Base-by-base conservation (phyloP, 2,797 vertebrate species). In the Mormyrus proboscirostris region DNA sequence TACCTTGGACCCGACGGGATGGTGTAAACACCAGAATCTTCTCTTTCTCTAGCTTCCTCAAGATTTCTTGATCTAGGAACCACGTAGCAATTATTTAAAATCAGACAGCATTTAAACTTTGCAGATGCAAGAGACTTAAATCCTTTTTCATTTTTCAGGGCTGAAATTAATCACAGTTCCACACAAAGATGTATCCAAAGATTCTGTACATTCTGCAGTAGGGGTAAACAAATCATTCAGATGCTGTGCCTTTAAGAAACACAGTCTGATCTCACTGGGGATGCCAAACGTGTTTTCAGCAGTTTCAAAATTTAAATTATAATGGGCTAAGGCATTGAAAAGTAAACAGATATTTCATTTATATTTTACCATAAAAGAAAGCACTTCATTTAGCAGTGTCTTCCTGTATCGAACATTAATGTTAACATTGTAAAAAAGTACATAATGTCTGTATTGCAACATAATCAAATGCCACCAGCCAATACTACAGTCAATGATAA, bases 11-110 rank as follows among this genome's bases (percentile, higher is more conserved):
- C 91, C 99, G 96, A 89, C 98, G 96, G 84, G 99, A 99, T 1
- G 99, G 98, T 41, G 99, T 99, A 93, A 99, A 99, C 91, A 99
- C 99, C 88, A 99, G 96, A 91, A 99, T 98, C 95, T 99, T 99
- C 94, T 99, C 98, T 91, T 99, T 99, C 93, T 99, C 99, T 92
- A 99, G 95, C 94, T 97, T 99, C 89, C 97, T 96, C 90, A 99
- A 93, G 92, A 99, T 97, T 95, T 99, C 98, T 96, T 99, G 98
- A 96, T 99, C 98, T 99, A 95, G 90, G 90, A 93, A 95, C 49
- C 86, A 91, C 4, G 19, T 41, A 33, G 33, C 85, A 87, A 25
- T 57, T 51, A 22, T 51, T 85, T 29, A 85, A 25, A 51, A 51
- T 29, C 49, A 79, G 82, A 49, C 47, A 84, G 22, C n/a, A 84